Conservation (phyloP, 2,797 vertebrate genomes). For the Sus cebifrons region DNA sequence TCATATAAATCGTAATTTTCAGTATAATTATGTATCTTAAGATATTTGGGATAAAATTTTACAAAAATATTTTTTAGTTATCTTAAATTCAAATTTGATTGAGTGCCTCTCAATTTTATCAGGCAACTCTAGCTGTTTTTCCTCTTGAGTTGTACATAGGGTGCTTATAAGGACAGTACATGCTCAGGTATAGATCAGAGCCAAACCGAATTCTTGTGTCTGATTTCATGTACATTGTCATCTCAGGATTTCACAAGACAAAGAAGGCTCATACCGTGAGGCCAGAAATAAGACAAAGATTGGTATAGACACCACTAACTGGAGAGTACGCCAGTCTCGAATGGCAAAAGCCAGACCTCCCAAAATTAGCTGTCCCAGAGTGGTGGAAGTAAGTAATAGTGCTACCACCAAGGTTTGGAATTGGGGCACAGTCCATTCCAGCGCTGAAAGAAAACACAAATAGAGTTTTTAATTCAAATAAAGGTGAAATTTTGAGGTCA, state of each 20-base stretch:
- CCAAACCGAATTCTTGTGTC: not conserved
- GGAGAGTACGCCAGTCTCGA: slow-evolving; percentile 92
- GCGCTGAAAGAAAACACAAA: slow-evolving; percentile 84
- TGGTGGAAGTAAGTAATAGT: slow-evolving; percentile 88
- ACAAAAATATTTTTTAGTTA: not conserved
- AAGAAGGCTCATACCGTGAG: slow-evolving; percentile 89
- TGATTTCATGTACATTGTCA: not conserved
- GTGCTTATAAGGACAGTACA: not conserved
- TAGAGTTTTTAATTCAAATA: not conserved
- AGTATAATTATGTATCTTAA: not conserved
- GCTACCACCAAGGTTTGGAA: slow-evolving; percentile 89
- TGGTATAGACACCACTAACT: slow-evolving; percentile 84
- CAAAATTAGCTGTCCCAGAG: slow-evolving; percentile 90
- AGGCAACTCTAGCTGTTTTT: not conserved
- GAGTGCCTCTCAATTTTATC: not conserved
- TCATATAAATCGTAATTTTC: not conserved
- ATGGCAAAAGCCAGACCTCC: slow-evolving; percentile 91
- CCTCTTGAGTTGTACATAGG: not conserved
- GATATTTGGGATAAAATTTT: not conserved
- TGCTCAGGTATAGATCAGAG: not conserved
- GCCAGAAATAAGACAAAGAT: slow-evolving; percentile 87
- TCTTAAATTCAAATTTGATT: not conserved
- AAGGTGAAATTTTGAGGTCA: not conserved
- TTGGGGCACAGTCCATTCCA: slow-evolving; percentile 92
- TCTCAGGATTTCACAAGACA: not conserved